Conservation (phyloP, 2,797 vertebrate species). For the Coregonus suidteri region DNA sequence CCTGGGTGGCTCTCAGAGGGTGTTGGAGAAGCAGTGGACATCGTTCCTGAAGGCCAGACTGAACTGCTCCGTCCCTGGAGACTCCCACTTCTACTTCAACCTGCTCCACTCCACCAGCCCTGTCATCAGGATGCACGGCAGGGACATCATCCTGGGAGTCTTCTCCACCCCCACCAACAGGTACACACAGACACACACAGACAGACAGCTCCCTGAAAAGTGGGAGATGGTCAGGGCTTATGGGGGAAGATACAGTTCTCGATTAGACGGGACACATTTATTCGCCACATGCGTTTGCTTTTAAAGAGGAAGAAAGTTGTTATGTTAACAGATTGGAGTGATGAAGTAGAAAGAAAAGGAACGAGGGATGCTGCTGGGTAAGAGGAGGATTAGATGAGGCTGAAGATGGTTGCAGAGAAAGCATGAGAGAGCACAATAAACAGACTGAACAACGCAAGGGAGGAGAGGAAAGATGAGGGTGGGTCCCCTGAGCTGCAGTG, state of each 20-base stretch:
- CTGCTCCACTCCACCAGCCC: constrained; percentile 92
- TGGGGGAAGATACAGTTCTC: not conserved
- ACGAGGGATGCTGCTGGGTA: constrained; percentile 18
- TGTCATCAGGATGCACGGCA: constrained; percentile 86
- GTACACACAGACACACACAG: constrained; percentile 57
- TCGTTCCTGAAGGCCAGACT: constrained; percentile 95
- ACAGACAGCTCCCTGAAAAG: not conserved
- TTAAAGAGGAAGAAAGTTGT: constrained; percentile 37
- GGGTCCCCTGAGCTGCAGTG: constrained; percentile 7
- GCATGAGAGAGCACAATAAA: constrained; percentile 8
- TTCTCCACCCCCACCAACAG: constrained; percentile 96
- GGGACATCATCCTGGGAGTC: constrained; percentile 87
- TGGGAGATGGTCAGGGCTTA: not conserved
- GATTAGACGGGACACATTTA: not conserved
- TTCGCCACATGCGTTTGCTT: not conserved
- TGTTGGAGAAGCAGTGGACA: constrained; percentile 97
- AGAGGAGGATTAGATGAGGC: constrained; percentile 39
- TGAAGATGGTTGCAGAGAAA: constrained; percentile 40
- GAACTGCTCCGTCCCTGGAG: constrained; percentile 93
- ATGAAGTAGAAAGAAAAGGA: constrained; percentile 19
- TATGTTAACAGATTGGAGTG: constrained; percentile 50
- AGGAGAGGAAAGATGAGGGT: constrained; percentile 19
- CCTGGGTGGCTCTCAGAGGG: constrained; percentile 89
- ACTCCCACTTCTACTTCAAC: constrained; percentile 96
- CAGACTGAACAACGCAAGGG: constrained; percentile 4